These are phyloP conservation scores for Drosophila testacea DNA, from an alignment of 2,888 invertebrate genomes.

Conservation along the genomic window DNA sequence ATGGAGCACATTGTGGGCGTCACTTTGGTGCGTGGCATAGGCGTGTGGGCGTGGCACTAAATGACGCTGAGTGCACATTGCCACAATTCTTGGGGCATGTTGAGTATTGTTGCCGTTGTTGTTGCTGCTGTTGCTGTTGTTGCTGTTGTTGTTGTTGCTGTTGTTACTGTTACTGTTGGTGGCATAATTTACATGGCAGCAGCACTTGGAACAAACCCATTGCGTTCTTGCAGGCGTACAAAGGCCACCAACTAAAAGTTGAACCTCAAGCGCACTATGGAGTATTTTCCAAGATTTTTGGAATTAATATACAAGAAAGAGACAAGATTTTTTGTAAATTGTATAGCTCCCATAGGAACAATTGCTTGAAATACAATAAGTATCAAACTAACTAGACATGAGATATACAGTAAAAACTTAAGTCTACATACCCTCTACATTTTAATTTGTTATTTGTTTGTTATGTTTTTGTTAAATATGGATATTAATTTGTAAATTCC, in stretches of 20 bases:
- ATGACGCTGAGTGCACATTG: slow-evolving; percentile 74
- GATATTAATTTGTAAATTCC: too few species aligned
- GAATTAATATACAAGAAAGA: too few species aligned
- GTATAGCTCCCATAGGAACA: too few species aligned
- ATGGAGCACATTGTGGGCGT: slow-evolving; percentile 51
- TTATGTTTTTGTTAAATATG: too few species aligned
- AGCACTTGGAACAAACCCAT: slow-evolving; percentile 70
- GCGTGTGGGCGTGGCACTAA: slow-evolving; percentile 57
- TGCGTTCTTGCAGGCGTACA: slow-evolving; percentile 50
- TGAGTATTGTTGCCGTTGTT: slow-evolving; percentile 34
- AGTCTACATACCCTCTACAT: too few species aligned
- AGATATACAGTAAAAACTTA: too few species aligned
- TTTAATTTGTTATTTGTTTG: too few species aligned
- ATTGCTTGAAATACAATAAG: too few species aligned
- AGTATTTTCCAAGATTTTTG: too few species aligned
- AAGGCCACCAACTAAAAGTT: slow-evolving; percentile 51
- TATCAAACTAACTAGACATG: too few species aligned
- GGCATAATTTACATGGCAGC: slow-evolving; percentile 75
- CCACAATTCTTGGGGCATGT: slow-evolving; percentile 64
- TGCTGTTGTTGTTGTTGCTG: slow-evolving; percentile 14
- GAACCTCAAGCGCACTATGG: background rate
- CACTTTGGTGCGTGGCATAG: slow-evolving; percentile 21
- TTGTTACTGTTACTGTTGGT: slow-evolving; percentile 34
- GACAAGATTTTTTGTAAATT: too few species aligned
- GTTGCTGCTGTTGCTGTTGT: slow-evolving; percentile 16